A percentile compares a stretch with the other conserved stretches of the same genome.
phyloP scores from a whole-genome alignment of 2,113 vertebrate species.

The Epinephelus fuscoguttatus region DNA sequence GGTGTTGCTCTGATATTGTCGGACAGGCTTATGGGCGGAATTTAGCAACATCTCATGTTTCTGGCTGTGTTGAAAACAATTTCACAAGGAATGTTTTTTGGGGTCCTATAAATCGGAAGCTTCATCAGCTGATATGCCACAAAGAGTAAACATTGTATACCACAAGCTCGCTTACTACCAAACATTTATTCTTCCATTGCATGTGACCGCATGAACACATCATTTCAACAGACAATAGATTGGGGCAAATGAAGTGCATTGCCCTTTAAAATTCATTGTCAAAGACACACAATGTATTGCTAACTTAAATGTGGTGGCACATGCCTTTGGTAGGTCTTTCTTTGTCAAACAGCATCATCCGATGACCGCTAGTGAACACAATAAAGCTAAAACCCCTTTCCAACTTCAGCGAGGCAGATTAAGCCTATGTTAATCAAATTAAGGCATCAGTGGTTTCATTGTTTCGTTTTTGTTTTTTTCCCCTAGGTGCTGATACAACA shows the following conservation, averaged over 20 bases:
- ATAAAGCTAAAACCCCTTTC: neutral
- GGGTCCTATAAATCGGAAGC: neutral
- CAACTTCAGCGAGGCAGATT: neutral
- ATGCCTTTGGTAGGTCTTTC: neutral
- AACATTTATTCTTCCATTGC: neutral
- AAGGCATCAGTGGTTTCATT: slow-evolving; percentile 3
- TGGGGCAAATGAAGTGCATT: too few species aligned
- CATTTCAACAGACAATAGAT: too few species aligned
- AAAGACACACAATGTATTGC: neutral
- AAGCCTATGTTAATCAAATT: neutral
- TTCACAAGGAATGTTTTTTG: too few species aligned
- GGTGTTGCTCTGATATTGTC: too few species aligned
- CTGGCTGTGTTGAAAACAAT: too few species aligned
- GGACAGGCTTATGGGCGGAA: too few species aligned
- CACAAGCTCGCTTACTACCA: neutral
- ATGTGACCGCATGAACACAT: too few species aligned
- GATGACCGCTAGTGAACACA: neutral
- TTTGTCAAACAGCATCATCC: too few species aligned
- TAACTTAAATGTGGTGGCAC: too few species aligned
- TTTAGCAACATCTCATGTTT: too few species aligned
- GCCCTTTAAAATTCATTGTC: too few species aligned
- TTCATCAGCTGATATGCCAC: neutral
- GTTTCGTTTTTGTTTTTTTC: slow-evolving; percentile 10
- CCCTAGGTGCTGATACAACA: slow-evolving; percentile 56
- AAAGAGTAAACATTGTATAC: neutral